Base-by-base conservation (phyloP, 2,888 invertebrate genomes). In the Lasioglossum figueresi region DNA sequence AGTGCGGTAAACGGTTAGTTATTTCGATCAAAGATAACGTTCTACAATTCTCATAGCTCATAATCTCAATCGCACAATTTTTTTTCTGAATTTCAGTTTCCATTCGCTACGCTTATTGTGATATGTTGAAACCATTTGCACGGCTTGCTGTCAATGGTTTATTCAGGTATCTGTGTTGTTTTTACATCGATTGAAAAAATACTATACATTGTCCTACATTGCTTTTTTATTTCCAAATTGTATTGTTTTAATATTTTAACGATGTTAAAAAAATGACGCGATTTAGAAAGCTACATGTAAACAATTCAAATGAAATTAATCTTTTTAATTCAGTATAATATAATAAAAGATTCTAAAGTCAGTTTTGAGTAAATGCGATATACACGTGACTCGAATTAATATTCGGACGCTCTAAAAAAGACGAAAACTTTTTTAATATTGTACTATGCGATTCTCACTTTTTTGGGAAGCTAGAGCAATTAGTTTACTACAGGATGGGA, bases 211-310 rank as follows among this genome's bases (percentile, higher is more conserved):
- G 31, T 14, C 2, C 63, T 31, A 16, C 16, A 31, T 31, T 6
- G 6, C 31, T 14, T 63, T 63, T 31, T 31, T 27, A 31, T 63
- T 63, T 31, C 2, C 0, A 56, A 27, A 63, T 34, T n/a, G 34
- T 27, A 31, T 4, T 59, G 1, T 72, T 76, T 63, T 23, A 76
- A 76, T 76, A 76, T 63, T 59, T 40, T 10, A 40, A 6, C 40
- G 63, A 56, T n/a, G 23, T 34, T 16, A 5, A 63, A 63, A 16
- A 31, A 31, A 31, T 19, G 19, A 34, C 31, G 63, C 63, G 31
- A 31, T 48, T 45, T 16, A 14, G 5, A 5, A 48, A 48, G 45
- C 19, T 5, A 0, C 19, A 5, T 5, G 5, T 19, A 48, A 48
- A 48, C 5, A 48, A 48, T 4, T 48, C 0, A 19, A 19, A 48